A percentile compares a stretch with the other conserved stretches of the same genome.
Conservation (phyloP, 2,888 invertebrate species). For the Plagiodera versicolora region DNA sequence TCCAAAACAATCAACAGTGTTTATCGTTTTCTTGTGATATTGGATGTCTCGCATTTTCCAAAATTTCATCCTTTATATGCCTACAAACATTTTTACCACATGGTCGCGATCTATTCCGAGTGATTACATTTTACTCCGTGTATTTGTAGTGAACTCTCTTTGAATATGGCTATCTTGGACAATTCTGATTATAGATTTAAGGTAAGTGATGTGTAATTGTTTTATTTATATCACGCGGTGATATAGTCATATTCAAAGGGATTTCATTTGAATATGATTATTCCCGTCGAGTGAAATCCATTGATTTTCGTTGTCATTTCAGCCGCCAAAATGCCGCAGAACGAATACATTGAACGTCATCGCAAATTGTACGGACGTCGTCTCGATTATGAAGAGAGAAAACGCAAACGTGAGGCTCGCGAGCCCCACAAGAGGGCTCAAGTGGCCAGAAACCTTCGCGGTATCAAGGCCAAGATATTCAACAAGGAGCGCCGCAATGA, state of each 20-base stretch:
- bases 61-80: too few relatives aligned
- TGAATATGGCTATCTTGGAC: slow-evolving; percentile 52
- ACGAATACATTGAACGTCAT: slow-evolving; percentile 99
- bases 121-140: neutral
- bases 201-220: slow-evolving; percentile 43
- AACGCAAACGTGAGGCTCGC: slow-evolving; percentile 93
- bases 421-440: slow-evolving; percentile 89
- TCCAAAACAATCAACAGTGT: neutral
- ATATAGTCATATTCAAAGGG: slow-evolving; percentile 54
- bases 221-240: slow-evolving; percentile 20
- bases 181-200: slow-evolving; percentile 23
- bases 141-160: slow-evolving; percentile 38
- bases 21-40: neutral
- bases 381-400: slow-evolving; percentile 96
- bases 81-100: slow-evolving; percentile 11
- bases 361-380: slow-evolving; percentile 94
- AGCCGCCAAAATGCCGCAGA: slow-evolving; percentile 85
- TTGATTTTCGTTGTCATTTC: slow-evolving; percentile 34
- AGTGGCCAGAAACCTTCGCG: slow-evolving; percentile 88
- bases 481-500: slow-evolving; percentile 96
- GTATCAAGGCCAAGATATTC: slow-evolving; percentile 96
- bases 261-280: slow-evolving; percentile 48
- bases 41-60: neutral
- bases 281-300: slow-evolving; percentile 28
- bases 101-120: neutral